Evolutionary conservation across 2,888 invertebrate species (phyloP).

Genomic region (Boloria selene): DNA sequence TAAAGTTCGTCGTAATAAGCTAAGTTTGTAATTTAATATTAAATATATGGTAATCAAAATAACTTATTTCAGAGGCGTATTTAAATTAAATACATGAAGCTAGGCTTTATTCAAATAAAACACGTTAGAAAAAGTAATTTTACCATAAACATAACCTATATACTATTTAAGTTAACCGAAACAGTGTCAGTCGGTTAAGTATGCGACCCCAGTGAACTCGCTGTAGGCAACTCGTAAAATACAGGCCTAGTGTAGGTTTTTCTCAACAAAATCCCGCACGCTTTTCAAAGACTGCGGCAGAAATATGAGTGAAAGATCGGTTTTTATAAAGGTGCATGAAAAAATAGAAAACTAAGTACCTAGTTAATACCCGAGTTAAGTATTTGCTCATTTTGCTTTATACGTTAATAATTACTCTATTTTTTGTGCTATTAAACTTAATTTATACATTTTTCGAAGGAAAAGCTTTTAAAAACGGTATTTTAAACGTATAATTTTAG

Average conservation of each 20-base stretch:
- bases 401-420: too few species aligned
- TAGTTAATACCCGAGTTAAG: neutral
- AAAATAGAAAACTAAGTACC: neutral
- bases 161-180: conserved; percentile 23
- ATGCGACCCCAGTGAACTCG: conserved; percentile 25
- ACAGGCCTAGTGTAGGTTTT: conserved; percentile 8
- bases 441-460: too few species aligned
- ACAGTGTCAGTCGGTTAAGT: conserved; percentile 37
- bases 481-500: too few species aligned
- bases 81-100: neutral
- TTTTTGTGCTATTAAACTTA: too few species aligned
- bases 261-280: conserved; percentile 18
- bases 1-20: neutral
- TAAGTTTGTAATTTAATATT: neutral
- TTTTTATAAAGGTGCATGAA: conserved; percentile 4
- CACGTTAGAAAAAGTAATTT: conserved; percentile 10
- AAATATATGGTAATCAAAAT: neutral
- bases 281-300: conserved; percentile 24
- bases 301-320: neutral
- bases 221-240: conserved; percentile 19
- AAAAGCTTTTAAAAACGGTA: too few species aligned
- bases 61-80: neutral
- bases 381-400: too few species aligned
- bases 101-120: neutral
- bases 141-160: conserved; percentile 22